Evolutionary conservation across 1,140 invertebrate genomes (phyloP), one percentile per base, ranked within the genome.

Genomic region (Brachionus manjavacas): DNA sequence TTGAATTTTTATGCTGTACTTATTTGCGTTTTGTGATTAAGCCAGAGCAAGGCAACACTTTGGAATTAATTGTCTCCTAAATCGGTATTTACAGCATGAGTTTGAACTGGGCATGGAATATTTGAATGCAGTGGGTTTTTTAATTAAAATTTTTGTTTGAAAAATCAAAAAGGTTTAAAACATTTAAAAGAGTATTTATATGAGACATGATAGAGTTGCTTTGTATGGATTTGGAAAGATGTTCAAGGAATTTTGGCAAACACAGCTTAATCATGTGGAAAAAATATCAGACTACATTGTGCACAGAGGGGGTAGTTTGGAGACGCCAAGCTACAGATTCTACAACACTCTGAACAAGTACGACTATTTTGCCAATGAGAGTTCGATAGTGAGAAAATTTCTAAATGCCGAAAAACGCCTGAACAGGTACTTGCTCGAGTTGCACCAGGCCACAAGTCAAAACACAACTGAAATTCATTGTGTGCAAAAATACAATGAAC

Each of bases 251-350:
- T 68, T 81, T 11, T 81, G 79, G 79, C 20, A 28, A 16, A 43
- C 55, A 11, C 79, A 81, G 8, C 0, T 81, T 7, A 12, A 25
- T 8, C 31, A 64, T 46, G 20, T 81, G n/a, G 79, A 64, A 20
- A 81, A 81, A 68, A 41, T 81, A 68, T 41, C 79, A 46, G 31
- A 39, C 39, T 81, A 64, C n/a, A 81, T 81, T 16, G 79, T 81
- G 20, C 31, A 35, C 60, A 23, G 79, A 60, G 79, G 79, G 6
- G 79, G 79, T 25, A 64, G 11, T 64, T 20, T 64, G 16, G 52
- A 60, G 12, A 81, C 79, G 4, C 79, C 79, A 16, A 28, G 31
- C 2, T 81, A 41, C 12, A 28, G 28, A 41, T 39, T 64, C 11
- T 23, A 23, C 9, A 49, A 20, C 20, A 25, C 35, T 35, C 16